phyloP scores from a whole-genome alignment of 2,888 invertebrate species.

The Mythimna vitellina region DNA sequence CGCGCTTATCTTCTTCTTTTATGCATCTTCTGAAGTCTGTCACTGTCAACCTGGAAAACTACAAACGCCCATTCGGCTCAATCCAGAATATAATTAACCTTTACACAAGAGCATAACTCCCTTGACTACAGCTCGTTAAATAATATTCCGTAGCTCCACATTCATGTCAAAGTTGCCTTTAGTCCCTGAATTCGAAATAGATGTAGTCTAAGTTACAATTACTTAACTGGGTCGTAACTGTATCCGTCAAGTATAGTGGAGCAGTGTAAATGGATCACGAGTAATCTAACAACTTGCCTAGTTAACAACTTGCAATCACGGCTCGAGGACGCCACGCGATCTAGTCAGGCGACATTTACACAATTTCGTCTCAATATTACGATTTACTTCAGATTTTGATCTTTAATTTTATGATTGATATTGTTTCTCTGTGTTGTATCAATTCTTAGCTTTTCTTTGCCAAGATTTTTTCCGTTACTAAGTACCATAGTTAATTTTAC shows the following conservation, averaged over 20 bases:
- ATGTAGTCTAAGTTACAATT: slow-evolving; percentile 61
- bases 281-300: slow-evolving; percentile 67
- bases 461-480: slow-evolving; percentile 10
- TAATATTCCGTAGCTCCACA: slow-evolving; percentile 5
- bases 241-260: slow-evolving; percentile 65
- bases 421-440: slow-evolving; percentile 1
- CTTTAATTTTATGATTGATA: slow-evolving; percentile 8
- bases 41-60: neutral
- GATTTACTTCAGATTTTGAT: slow-evolving; percentile 28
- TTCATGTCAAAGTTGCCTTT: slow-evolving; percentile 31
- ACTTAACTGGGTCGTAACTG: slow-evolving; percentile 64
- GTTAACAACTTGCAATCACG: slow-evolving; percentile 70
- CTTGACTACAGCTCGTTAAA: slow-evolving; percentile 4
- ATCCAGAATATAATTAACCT: neutral
- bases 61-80: neutral
- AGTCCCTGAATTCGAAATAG: slow-evolving; percentile 56
- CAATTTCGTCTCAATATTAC: slow-evolving; percentile 49
- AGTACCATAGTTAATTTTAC: too few species aligned
- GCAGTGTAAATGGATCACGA: slow-evolving; percentile 65
- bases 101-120: neutral
- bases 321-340: slow-evolving; percentile 64
- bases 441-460: neutral
- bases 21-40: neutral
- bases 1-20: neutral
- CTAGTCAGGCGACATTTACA: slow-evolving; percentile 53